Conservation (phyloP, 2,797 vertebrate species). For the Fratercula arctica region DNA sequence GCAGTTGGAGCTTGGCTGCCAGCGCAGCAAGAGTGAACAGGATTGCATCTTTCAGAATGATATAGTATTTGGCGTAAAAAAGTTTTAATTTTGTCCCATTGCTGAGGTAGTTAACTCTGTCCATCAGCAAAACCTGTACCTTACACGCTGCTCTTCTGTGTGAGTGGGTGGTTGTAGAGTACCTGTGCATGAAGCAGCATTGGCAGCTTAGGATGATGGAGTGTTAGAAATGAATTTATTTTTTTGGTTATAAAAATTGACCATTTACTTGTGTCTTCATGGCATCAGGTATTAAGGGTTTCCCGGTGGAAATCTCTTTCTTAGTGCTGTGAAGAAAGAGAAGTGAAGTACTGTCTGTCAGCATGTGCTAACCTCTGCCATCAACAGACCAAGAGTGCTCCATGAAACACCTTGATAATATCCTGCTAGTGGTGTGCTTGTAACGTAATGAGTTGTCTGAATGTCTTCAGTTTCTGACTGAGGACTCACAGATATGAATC, state of each 20-base stretch:
- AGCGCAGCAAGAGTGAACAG: background rate
- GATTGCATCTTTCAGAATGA: background rate
- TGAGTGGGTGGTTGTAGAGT: background rate
- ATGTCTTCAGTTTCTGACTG: background rate
- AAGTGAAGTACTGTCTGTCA: background rate
- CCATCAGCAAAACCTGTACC: background rate
- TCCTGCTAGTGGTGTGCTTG: background rate
- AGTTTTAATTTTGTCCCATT: background rate
- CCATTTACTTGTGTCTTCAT: background rate
- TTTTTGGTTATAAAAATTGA: background rate
- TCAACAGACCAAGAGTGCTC: background rate
- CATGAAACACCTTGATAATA: background rate
- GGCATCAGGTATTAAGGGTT: background rate
- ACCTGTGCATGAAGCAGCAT: background rate
- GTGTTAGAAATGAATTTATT: background rate
- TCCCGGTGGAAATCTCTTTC: background rate
- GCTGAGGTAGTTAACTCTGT: background rate
- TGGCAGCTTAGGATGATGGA: background rate
- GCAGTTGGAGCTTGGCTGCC: conserved; percentile 15
- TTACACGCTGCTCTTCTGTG: background rate
- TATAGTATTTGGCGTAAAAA: background rate
- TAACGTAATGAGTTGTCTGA: background rate
- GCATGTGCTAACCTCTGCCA: background rate
- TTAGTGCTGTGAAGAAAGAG: background rate
- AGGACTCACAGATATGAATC: background rate